phyloP scores from a whole-genome alignment of 2,113 vertebrate genomes.

The Poecilia latipinna region DNA sequence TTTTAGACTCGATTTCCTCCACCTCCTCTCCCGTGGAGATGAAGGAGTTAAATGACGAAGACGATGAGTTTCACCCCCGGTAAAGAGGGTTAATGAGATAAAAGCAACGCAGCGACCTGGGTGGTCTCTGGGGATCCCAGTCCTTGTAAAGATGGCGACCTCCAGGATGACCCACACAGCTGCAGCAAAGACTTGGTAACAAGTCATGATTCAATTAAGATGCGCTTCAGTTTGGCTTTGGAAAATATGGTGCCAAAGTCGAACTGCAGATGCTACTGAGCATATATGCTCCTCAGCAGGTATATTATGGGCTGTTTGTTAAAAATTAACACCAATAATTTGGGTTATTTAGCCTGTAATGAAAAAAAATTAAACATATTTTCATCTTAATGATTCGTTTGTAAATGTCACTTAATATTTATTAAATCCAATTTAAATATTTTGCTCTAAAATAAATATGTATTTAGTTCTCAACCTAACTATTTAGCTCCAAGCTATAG shows the following conservation, averaged over 20 bases:
- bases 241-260: background rate
- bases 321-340: too few relatives aligned
- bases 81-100: conserved; percentile 56
- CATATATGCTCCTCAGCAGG: background rate
- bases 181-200: conserved; percentile 14
- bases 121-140: conserved; percentile 63
- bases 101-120: conserved; percentile 37
- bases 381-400: too few relatives aligned
- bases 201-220: background rate
- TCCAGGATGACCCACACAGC: conserved; percentile 53
- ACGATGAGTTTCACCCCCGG: conserved; percentile 57
- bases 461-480: too few relatives aligned
- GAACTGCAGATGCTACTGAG: background rate
- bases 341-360: too few relatives aligned
- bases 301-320: too few relatives aligned
- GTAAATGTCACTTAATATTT: too few relatives aligned
- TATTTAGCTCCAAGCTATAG: too few relatives aligned
- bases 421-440: too few relatives aligned
- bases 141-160: conserved; percentile 65
- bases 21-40: conserved; percentile 25
- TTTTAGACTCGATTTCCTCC: background rate
- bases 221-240: background rate
- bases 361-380: too few relatives aligned
- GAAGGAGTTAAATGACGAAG: conserved; percentile 45
- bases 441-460: too few relatives aligned